phyloP scores from a whole-genome alignment of 2,888 invertebrate genomes.

The Aproaerema taeniolella region DNA sequence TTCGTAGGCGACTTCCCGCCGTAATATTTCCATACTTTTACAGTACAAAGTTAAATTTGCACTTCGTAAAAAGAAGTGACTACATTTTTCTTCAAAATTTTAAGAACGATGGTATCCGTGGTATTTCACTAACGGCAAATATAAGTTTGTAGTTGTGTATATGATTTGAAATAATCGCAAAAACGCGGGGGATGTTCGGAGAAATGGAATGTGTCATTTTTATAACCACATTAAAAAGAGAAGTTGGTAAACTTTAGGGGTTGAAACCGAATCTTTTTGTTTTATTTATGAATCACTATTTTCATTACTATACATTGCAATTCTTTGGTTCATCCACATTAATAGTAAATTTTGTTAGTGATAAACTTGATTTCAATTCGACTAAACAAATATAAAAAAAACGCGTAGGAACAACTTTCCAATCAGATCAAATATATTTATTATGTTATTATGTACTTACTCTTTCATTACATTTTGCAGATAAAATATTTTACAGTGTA shows the following conservation, averaged over 20 bases:
- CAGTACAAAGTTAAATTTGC: conserved; percentile 11
- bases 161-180: conserved; percentile 50
- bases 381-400: too few species aligned
- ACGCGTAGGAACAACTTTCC: too few species aligned
- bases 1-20: conserved; percentile 66
- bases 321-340: too few species aligned
- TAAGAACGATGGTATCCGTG: too few species aligned
- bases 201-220: conserved; percentile 52
- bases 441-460: too few species aligned
- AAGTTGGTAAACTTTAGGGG: conserved; percentile 38
- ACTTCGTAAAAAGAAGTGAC: conserved; percentile 7
- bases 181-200: conserved; percentile 46
- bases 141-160: conserved; percentile 23
- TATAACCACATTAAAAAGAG: conserved; percentile 48
- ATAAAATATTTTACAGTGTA: too few species aligned
- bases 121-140: background rate
- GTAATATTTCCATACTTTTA: conserved; percentile 66
- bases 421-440: too few species aligned
- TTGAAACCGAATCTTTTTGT: conserved; percentile 35
- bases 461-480: too few species aligned
- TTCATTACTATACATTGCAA: background rate
- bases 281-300: conserved; percentile 22
- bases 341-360: too few species aligned
- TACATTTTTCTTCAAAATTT: conserved; percentile 13
- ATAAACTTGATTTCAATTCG: too few species aligned